These are phyloP conservation scores for Hypomesus transpacificus DNA, from an alignment of 2,113 vertebrate species.

Conservation along the genomic window DNA sequence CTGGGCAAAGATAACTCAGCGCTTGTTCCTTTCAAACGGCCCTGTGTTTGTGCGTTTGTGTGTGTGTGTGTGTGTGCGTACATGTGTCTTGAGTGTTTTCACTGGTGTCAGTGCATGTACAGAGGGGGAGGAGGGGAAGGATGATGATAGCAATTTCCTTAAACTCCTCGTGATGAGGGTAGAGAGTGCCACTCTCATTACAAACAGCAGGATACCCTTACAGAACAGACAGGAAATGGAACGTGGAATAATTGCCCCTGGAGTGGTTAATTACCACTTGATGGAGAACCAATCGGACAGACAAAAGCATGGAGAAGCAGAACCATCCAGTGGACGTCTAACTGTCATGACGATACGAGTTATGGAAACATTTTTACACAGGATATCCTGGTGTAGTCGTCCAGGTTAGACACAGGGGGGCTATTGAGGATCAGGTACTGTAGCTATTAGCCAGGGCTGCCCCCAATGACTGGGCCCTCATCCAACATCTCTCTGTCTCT, in stretches of 20 bases:
- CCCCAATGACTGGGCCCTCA: not conserved
- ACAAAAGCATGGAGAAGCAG: not conserved
- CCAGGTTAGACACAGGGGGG: not conserved
- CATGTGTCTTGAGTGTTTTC: too few species aligned
- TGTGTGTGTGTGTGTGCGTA: not conserved
- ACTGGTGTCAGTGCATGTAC: too few species aligned
- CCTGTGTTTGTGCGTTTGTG: slow-evolving; percentile 17
- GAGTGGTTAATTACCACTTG: not conserved
- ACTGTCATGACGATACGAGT: not conserved
- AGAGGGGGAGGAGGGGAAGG: slow-evolving; percentile 12
- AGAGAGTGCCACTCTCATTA: slow-evolving; percentile 6
- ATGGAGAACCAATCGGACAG: not conserved
- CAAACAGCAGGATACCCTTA: not conserved
- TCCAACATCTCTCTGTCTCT: not conserved
- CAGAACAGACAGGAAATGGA: not conserved
- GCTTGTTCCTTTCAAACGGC: slow-evolving; percentile 21
- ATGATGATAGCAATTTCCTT: slow-evolving; percentile 15
- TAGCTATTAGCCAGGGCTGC: not conserved
- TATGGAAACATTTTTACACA: not conserved
- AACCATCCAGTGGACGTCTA: not conserved
- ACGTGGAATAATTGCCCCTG: not conserved
- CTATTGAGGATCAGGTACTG: not conserved
- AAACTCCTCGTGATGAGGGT: slow-evolving; percentile 4
- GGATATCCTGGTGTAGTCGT: not conserved
- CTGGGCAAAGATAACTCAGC: slow-evolving; percentile 33